Evolutionary conservation across 30 jellyfish, hydroid and myxozoan species (phyloP).

Genomic region (Aurelia sp.): DNA sequence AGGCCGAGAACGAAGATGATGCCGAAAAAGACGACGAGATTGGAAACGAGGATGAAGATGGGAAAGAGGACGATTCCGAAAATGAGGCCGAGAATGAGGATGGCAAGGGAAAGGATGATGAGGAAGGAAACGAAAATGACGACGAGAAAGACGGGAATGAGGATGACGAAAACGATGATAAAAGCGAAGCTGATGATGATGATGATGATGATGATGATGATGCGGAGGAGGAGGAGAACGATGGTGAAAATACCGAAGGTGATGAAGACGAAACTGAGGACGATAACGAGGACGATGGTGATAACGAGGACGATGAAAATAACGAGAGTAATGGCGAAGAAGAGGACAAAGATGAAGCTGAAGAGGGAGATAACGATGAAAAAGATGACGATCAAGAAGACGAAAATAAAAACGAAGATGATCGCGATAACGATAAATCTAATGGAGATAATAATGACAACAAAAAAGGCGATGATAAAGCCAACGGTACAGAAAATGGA

Average conservation of each 20-base stretch:
- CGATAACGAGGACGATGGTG: not conserved
- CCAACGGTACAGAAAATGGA: too few species aligned
- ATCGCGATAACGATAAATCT: not conserved
- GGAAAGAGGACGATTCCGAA: conserved; percentile 38
- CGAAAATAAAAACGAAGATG: conserved; percentile 7
- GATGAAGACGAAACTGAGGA: conserved; percentile 5
- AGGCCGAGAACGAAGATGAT: conserved; percentile 1
- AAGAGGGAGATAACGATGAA: not conserved
- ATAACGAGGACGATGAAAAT: not conserved
- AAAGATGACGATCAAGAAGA: conserved; percentile 4
- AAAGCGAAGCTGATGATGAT: not conserved
- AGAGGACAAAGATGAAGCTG: conserved; percentile 9
- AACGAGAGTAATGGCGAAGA: conserved; percentile 7
- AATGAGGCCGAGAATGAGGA: conserved; percentile 7
- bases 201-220: not conserved
- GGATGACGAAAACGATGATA: not conserved
- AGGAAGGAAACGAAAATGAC: not conserved
- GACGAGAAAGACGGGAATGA: not conserved
- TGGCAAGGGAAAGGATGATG: not conserved
- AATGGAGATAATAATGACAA: conserved; percentile 1
- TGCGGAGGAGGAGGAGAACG: not conserved
- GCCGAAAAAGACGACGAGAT: not conserved
- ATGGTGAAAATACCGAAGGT: not conserved
- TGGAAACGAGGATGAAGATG: conserved; percentile 48
- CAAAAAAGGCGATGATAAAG: conserved; percentile 4